Percentiles rank a stretch among this genome's conserved stretches.
Conservation (phyloP, 23 tunicate species). For the Trididemnum clinides region DNA sequence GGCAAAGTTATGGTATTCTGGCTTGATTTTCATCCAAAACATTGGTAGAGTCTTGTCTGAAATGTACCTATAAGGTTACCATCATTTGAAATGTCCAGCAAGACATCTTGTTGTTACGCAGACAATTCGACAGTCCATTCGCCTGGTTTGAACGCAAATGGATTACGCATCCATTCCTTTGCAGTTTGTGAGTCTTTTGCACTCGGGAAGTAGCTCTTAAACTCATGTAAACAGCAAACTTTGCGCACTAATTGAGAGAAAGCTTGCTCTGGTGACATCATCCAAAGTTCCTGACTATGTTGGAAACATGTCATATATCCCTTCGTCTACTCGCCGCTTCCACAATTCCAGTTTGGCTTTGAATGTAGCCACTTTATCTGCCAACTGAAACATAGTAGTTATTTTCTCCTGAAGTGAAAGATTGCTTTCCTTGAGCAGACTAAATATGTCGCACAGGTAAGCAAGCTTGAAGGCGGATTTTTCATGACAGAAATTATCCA, state of each 20-base stretch:
- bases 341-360: too few relatives aligned
- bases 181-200: slow-evolving; percentile 12
- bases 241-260: neutral
- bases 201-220: slow-evolving; percentile 5
- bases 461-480: too few relatives aligned
- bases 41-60: slow-evolving; percentile 10
- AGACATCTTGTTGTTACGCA: neutral
- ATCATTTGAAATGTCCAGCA: slow-evolving; percentile 27
- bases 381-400: too few relatives aligned
- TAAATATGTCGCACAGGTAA: too few relatives aligned
- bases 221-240: slow-evolving; percentile 11
- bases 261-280: neutral
- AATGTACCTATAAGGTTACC: neutral
- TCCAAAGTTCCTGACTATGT: neutral
- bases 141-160: slow-evolving; percentile 24
- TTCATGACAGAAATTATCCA: too few relatives aligned
- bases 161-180: slow-evolving; percentile 8
- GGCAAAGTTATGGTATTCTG: too few relatives aligned
- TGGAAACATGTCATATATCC: neutral
- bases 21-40: slow-evolving; percentile 25
- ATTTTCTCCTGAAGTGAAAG: too few relatives aligned
- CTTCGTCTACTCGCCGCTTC: too few relatives aligned
- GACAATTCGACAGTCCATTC: slow-evolving; percentile 14
- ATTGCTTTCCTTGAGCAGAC: too few relatives aligned
- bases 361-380: too few relatives aligned